Percentiles rank a stretch among this genome's conserved stretches.
Evolutionary conservation across 2,888 invertebrate species (phyloP).

Genomic region (Lasioglossum morio): DNA sequence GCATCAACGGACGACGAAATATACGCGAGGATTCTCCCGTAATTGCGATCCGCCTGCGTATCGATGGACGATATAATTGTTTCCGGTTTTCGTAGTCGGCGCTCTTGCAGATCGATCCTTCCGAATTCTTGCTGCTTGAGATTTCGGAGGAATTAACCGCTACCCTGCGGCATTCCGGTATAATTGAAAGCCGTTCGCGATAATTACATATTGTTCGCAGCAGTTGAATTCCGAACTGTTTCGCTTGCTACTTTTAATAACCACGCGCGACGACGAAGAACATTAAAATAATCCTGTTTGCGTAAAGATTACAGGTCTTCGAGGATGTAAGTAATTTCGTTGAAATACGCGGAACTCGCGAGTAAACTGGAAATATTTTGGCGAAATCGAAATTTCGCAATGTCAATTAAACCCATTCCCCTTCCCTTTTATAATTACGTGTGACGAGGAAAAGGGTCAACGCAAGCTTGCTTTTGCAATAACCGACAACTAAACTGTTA

Average conservation of each 20-base stretch:
- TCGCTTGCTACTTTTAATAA: not conserved
- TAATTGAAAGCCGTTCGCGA: conserved; percentile 4
- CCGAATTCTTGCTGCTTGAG: not conserved
- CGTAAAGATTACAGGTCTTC: not conserved
- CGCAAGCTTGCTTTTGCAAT: too few species aligned
- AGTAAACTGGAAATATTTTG: not conserved
- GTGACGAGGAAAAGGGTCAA: too few species aligned
- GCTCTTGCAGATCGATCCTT: conserved; percentile 6
- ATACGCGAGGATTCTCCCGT: conserved; percentile 38
- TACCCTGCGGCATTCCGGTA: not conserved
- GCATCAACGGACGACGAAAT: conserved; percentile 34
- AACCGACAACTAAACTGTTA: too few species aligned
- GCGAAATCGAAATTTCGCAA: not conserved
- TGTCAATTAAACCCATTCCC: too few species aligned
- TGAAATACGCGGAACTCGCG: not conserved
- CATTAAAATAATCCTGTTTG: not conserved
- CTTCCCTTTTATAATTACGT: too few species aligned
- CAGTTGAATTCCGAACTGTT: not conserved
- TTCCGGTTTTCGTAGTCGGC: conserved; percentile 22
- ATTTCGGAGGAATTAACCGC: conserved; percentile 2
- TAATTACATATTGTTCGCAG: not conserved
- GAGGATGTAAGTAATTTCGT: not conserved
- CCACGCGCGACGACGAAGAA: not conserved
- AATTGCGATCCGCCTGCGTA: conserved; percentile 56
- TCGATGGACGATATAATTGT: conserved; percentile 60